These are phyloP conservation scores for Micromesistius poutassou DNA, from an alignment of 2,797 vertebrate species.

Conservation along the genomic window DNA sequence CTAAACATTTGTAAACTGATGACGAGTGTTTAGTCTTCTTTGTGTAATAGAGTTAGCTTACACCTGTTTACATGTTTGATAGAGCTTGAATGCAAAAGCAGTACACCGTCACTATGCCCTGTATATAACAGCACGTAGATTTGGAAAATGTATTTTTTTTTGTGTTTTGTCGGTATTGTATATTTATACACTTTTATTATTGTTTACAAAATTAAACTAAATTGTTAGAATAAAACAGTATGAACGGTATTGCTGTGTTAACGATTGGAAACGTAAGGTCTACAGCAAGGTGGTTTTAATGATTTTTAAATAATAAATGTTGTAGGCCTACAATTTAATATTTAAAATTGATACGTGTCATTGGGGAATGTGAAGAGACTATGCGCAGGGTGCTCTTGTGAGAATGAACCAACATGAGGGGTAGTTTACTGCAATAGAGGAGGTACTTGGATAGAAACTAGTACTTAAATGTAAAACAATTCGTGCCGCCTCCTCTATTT, in stretches of 20 bases:
- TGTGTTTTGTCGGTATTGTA: constrained; percentile 47
- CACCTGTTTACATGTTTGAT: constrained; percentile 62
- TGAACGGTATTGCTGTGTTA: constrained; percentile 29
- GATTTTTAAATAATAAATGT: too few species aligned
- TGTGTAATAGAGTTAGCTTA: not conserved
- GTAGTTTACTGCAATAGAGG: too few species aligned
- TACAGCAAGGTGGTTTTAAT: not conserved
- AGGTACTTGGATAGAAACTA: too few species aligned
- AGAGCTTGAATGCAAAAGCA: not conserved
- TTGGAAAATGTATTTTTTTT: not conserved
- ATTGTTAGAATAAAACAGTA: constrained; percentile 65
- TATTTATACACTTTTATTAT: constrained; percentile 68
- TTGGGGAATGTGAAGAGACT: too few species aligned
- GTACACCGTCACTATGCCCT: constrained; percentile 57
- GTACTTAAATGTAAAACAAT: too few species aligned
- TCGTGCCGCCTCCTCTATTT: too few species aligned
- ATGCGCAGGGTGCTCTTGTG: too few species aligned
- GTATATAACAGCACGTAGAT: constrained; percentile 50
- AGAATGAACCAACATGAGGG: too few species aligned
- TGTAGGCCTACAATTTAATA: not conserved
- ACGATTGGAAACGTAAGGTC: not conserved
- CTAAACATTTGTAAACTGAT: constrained; percentile 48
- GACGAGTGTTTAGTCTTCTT: constrained; percentile 59
- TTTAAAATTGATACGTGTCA: not conserved
- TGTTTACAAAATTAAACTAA: constrained; percentile 57